These are phyloP conservation scores for Stictonetta naevosa DNA, from an alignment of 2,113 vertebrate species.

Conservation along the genomic window DNA sequence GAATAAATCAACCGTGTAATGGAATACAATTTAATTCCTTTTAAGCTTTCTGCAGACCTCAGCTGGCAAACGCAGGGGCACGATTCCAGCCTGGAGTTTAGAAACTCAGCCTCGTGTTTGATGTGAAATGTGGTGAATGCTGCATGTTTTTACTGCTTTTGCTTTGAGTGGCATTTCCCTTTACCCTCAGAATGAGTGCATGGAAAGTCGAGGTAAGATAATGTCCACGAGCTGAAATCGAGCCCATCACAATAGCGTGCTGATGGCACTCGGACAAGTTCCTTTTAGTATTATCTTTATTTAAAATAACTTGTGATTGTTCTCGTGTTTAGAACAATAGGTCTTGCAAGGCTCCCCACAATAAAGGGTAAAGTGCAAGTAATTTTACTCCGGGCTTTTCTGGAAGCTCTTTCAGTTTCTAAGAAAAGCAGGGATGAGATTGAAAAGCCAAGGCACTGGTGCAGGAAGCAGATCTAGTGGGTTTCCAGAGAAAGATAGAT, in stretches of 20 bases:
- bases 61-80: background rate
- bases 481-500: background rate
- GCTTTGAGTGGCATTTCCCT: conserved; percentile 46
- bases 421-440: background rate
- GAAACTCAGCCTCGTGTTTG: background rate
- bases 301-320: conserved; percentile 6
- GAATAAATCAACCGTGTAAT: conserved; percentile 32
- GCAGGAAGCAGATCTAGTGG: background rate
- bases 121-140: conserved; percentile 14
- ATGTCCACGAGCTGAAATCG: conserved; percentile 14
- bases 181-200: conserved; percentile 29
- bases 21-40: background rate
- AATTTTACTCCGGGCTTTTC: background rate
- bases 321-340: conserved; percentile 23
- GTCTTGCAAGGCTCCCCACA: background rate
- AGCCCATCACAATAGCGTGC: conserved; percentile 4
- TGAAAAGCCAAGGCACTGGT: background rate
- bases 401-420: background rate
- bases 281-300: conserved; percentile 24
- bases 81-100: conserved; percentile 13
- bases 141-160: conserved; percentile 17
- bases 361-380: background rate
- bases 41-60: conserved; percentile 17
- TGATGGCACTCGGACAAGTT: conserved; percentile 18
- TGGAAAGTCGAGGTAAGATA: conserved; percentile 45